Evolutionary conservation across 1,140 invertebrate genomes (phyloP).

Genomic region (Mesaphorura yosii): DNA sequence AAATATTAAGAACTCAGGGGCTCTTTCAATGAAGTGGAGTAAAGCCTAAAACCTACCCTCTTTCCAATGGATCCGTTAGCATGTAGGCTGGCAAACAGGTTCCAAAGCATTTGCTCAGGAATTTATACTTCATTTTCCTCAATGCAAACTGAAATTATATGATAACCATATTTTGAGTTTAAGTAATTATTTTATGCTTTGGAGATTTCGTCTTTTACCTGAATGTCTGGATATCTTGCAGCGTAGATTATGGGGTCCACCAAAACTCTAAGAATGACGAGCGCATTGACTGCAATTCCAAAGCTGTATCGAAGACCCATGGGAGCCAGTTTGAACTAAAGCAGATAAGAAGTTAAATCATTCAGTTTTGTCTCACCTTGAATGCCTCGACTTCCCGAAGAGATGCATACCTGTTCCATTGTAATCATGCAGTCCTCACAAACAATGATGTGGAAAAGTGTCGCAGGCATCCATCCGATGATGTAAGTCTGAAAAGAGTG

Average conservation of each 20-base stretch:
- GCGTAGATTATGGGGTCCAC: conserved; percentile 59
- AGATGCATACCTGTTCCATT: conserved; percentile 10
- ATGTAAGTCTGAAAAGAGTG: conserved; percentile 46
- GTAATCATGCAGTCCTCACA: conserved; percentile 42
- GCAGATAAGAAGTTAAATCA: neutral
- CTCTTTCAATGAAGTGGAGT: neutral
- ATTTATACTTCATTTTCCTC: conserved; percentile 24
- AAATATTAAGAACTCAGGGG: neutral
- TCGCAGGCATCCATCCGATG: conserved; percentile 52
- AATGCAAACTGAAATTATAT: conserved; percentile 16
- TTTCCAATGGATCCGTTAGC: neutral
- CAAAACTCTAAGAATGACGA: conserved; percentile 52
- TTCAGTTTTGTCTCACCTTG: too few relatives aligned
- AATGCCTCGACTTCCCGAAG: neutral
- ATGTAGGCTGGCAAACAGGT: conserved; percentile 8
- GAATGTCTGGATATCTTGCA: conserved; percentile 52
- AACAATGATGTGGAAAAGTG: conserved; percentile 42
- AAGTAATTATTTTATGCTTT: neutral
- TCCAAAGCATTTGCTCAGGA: conserved; percentile 9
- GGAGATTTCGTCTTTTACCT: conserved; percentile 35
- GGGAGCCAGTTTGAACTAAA: conserved; percentile 9
- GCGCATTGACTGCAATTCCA: conserved; percentile 35
- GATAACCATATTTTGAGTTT: neutral
- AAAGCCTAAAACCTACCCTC: neutral
- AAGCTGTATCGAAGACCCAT: conserved; percentile 13